Evolutionary conservation across 2,888 invertebrate genomes (phyloP).

Genomic region (Idaea dimidiata): DNA sequence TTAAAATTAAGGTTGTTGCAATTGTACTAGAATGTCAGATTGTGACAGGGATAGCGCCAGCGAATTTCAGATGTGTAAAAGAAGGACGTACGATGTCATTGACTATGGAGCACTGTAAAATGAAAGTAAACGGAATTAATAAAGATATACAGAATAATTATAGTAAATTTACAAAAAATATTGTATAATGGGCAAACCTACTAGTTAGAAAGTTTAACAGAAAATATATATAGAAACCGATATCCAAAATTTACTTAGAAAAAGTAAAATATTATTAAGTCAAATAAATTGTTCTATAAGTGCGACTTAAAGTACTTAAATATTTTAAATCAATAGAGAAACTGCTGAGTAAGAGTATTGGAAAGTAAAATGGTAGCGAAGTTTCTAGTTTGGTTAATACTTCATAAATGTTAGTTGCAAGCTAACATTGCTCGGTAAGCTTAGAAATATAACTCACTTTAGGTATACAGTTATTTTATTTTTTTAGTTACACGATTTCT

Average conservation of each 20-base stretch:
- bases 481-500: background rate
- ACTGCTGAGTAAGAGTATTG: background rate
- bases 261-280: background rate
- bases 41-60: no score
- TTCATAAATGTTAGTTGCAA: background rate
- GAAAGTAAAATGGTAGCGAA: background rate
- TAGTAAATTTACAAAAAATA: no score
- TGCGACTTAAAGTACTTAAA: background rate
- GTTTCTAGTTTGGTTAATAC: background rate
- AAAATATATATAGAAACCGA: background rate
- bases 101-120: no score
- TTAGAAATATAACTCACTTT: background rate
- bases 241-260: no score
- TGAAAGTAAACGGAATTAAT: no score
- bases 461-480: background rate
- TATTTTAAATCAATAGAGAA: background rate
- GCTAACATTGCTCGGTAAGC: background rate
- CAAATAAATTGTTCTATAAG: background rate
- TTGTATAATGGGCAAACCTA: no score
- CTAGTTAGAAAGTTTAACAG: no score
- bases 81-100: no score
- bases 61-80: no score
- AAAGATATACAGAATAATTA: no score
- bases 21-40: no score
- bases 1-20: no score